These are phyloP conservation scores for Perizoma affinitatum DNA, from an alignment of 2,888 invertebrate genomes.

Conservation along the genomic window DNA sequence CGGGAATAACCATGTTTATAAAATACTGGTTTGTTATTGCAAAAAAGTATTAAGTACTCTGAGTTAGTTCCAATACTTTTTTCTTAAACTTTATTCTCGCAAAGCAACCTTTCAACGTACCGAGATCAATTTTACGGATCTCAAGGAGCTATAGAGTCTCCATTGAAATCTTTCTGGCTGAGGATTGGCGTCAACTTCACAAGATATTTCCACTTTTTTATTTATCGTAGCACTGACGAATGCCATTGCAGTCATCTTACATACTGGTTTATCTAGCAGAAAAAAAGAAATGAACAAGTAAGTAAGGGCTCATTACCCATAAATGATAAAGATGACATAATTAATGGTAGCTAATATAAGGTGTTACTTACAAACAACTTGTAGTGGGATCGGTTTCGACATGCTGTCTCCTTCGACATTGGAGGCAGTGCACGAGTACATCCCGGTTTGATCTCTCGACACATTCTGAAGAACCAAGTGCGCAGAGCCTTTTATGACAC, in stretches of 20 bases:
- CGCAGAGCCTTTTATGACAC: constrained; percentile 93
- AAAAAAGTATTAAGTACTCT: no score
- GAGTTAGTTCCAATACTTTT: no score
- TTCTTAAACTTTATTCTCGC: background rate
- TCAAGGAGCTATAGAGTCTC: constrained; percentile 95
- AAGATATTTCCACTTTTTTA: constrained; percentile 90
- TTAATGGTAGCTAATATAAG: background rate
- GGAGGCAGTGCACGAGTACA: constrained; percentile 94
- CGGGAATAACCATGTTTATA: no score
- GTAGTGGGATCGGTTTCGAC: constrained; percentile 91
- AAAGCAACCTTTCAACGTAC: constrained; percentile 48
- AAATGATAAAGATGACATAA: no score
- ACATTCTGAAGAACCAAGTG: constrained; percentile 92
- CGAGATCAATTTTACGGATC: constrained; percentile 87
- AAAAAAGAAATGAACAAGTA: background rate
- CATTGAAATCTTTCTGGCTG: constrained; percentile 92
- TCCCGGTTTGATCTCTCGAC: constrained; percentile 91
- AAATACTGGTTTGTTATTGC: no score
- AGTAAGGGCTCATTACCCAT: no score
- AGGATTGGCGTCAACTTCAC: constrained; percentile 94
- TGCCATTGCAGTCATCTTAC: constrained; percentile 86
- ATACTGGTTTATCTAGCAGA: constrained; percentile 91
- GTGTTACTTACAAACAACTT: constrained; percentile 94
- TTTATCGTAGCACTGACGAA: constrained; percentile 93
- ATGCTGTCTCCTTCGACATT: constrained; percentile 96